These are phyloP conservation scores for Triplophysa dalaica DNA, from an alignment of 2,113 vertebrate genomes.

Conservation along the genomic window DNA sequence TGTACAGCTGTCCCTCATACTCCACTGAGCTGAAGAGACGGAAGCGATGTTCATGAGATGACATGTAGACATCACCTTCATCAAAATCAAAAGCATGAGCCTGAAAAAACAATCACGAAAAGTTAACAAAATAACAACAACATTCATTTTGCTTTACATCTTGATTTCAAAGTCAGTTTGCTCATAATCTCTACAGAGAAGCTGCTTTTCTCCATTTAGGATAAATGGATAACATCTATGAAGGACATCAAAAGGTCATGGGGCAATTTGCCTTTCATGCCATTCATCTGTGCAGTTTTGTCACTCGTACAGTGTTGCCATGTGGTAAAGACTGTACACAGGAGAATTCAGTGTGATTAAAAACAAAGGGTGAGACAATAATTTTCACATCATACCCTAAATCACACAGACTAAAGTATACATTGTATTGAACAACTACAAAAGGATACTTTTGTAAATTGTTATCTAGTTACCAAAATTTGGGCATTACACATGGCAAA, in stretches of 20 bases:
- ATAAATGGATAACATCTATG: neutral
- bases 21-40: constrained; percentile 92
- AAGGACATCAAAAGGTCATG: neutral
- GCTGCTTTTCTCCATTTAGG: neutral
- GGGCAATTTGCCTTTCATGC: neutral
- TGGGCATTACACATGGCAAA: no score
- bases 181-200: neutral
- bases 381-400: no score
- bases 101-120: constrained; percentile 50
- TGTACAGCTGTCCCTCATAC: constrained; percentile 95
- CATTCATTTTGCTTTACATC: neutral
- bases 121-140: neutral
- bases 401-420: no score
- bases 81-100: constrained; percentile 78
- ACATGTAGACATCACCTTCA: constrained; percentile 88
- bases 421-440: no score
- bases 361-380: no score
- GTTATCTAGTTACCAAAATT: no score
- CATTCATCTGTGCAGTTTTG: neutral
- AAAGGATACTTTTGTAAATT: no score
- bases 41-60: constrained; percentile 91
- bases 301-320: neutral
- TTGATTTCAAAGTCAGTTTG: neutral
- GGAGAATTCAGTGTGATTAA: no score
- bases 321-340: neutral